phyloP scores from a whole-genome alignment of 2,797 vertebrate species.

The Zonotrichia albicollis region DNA sequence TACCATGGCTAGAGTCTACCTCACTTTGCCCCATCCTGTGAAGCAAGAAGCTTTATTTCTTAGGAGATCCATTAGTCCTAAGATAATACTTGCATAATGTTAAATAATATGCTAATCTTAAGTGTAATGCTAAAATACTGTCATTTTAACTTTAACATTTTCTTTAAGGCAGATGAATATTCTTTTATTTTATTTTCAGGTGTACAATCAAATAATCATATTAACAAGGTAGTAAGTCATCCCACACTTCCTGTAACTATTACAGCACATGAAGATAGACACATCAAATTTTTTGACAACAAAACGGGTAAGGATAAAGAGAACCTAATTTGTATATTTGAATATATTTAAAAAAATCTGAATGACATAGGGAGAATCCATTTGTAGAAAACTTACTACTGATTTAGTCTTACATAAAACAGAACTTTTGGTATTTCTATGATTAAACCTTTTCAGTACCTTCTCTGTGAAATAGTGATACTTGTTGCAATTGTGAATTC shows the following conservation, averaged over 20 bases:
- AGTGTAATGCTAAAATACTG: not conserved
- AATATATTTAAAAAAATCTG: not conserved
- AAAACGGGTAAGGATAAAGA: constrained; percentile 88
- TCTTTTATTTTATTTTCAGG: constrained; percentile 74
- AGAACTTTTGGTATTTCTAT: not conserved
- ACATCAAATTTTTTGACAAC: constrained; percentile 99
- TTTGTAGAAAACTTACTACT: not conserved
- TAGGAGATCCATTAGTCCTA: not conserved
- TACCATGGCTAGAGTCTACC: not conserved
- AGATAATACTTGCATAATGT: not conserved
- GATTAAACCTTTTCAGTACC: not conserved
- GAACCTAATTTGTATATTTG: not conserved
- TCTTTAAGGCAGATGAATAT: not conserved
- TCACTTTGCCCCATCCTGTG: not conserved
- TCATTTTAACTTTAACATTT: not conserved
- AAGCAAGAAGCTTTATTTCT: not conserved
- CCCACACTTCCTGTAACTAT: constrained; percentile 97
- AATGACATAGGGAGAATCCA: not conserved
- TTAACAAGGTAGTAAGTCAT: constrained; percentile 97
- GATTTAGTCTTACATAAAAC: not conserved
- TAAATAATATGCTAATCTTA: not conserved
- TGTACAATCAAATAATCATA: constrained; percentile 86
- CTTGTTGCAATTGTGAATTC: not conserved
- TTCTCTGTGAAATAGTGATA: not conserved
- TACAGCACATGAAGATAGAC: constrained; percentile 94